These are phyloP conservation scores for Salticus scenicus DNA, from an alignment of 2,888 invertebrate species.

Conservation along the genomic window DNA sequence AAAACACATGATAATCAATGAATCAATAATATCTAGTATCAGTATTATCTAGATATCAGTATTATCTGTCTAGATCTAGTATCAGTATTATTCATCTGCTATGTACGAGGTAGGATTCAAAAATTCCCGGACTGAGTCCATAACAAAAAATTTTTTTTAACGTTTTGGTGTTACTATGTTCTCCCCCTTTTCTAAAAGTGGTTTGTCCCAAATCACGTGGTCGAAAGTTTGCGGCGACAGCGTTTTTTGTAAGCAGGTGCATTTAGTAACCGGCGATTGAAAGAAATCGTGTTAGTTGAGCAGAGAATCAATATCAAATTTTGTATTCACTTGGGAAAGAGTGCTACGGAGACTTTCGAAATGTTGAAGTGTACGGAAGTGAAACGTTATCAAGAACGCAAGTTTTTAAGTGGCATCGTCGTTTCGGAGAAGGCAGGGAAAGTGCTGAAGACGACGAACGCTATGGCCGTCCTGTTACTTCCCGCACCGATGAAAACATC, in stretches of 20 bases:
- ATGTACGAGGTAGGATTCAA: constrained; percentile 9
- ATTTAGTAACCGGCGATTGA: neutral
- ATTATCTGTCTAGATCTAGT: too few relatives aligned
- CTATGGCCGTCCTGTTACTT: neutral
- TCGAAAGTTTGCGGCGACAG: neutral
- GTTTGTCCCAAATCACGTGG: neutral
- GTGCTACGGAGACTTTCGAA: neutral
- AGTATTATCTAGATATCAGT: too few relatives aligned
- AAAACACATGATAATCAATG: too few relatives aligned
- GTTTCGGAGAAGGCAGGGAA: constrained; percentile 19
- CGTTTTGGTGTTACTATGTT: neutral
- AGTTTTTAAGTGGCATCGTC: constrained; percentile 1
- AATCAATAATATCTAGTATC: too few relatives aligned
- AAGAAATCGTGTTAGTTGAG: neutral
- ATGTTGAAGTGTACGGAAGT: neutral
- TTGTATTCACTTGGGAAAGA: neutral
- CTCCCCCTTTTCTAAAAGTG: constrained; percentile 7
- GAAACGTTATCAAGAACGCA: neutral
- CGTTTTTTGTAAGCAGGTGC: neutral
- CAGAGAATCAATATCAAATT: neutral
- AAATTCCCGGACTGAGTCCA: neutral
- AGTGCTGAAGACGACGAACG: constrained; percentile 6
- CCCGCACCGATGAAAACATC: constrained; percentile 14
- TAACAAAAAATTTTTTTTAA: neutral
- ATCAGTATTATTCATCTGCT: too few relatives aligned